Conservation (phyloP, 1,140 invertebrate genomes). For the Cherax quadricarinatus region DNA sequence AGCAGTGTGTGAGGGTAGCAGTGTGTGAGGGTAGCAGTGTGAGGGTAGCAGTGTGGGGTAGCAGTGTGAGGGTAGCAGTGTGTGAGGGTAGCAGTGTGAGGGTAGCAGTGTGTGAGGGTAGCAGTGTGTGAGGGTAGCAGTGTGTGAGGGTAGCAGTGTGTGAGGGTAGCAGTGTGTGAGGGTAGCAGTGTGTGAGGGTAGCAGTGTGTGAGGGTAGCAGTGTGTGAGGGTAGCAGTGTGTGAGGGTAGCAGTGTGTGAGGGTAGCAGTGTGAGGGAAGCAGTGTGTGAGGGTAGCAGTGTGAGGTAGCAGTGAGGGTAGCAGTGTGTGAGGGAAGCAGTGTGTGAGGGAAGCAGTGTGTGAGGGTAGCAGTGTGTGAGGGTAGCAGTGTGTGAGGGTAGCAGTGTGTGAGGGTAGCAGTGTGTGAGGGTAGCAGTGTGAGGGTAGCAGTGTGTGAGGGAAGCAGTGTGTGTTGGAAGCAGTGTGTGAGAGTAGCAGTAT, state of each 20-base stretch:
- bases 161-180: not conserved
- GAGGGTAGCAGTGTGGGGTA: too few species aligned
- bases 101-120: not conserved
- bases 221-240: not conserved
- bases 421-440: not conserved
- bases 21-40: not conserved
- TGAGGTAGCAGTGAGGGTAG: too few species aligned
- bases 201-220: not conserved
- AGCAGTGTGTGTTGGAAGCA: too few species aligned
- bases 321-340: not conserved
- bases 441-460: not conserved
- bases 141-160: not conserved
- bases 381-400: not conserved
- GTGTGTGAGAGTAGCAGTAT: not conserved
- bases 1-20: not conserved
- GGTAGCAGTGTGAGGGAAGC: too few species aligned
- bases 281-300: not conserved
- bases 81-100: not conserved
- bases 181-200: not conserved
- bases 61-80: too few species aligned
- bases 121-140: not conserved
- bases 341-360: not conserved
- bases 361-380: too few species aligned
- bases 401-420: not conserved
- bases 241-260: too few species aligned